Evolutionary conservation across 2,113 vertebrate species (phyloP).

Genomic region (Chamaea fasciata): DNA sequence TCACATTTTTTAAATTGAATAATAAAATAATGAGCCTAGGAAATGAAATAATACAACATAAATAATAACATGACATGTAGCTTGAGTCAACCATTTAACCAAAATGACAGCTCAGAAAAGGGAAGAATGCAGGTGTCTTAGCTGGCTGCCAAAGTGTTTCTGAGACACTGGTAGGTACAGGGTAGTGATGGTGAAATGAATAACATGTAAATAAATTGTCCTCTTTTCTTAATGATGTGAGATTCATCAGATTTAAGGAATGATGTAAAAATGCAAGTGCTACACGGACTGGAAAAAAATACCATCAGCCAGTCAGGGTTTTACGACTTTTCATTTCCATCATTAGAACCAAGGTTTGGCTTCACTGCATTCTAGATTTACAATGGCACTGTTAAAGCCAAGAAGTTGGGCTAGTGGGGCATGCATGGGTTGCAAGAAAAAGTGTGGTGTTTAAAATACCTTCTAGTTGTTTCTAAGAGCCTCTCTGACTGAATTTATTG

Average conservation of each 20-base stretch:
- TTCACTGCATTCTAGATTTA: neutral
- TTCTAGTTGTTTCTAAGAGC: neutral
- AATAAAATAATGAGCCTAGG: neutral
- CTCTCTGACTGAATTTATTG: neutral
- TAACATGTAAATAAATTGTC: neutral
- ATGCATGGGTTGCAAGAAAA: neutral
- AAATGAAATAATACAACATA: neutral
- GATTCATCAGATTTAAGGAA: neutral
- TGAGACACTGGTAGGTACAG: neutral
- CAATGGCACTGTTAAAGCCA: neutral
- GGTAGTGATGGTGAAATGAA: neutral
- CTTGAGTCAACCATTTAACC: neutral
- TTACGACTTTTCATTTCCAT: neutral
- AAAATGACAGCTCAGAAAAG: neutral
- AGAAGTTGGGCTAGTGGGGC: neutral
- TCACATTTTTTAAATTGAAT: neutral
- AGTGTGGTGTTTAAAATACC: neutral
- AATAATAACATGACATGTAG: neutral
- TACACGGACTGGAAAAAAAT: neutral
- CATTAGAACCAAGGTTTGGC: neutral
- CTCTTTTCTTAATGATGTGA: neutral
- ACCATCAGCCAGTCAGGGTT: neutral
- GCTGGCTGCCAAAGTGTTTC: neutral
- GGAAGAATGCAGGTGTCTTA: neutral
- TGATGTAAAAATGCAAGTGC: neutral